A percentile compares a stretch with the other conserved stretches of the same genome.
Evolutionary conservation across 2,888 invertebrate species (phyloP).

Genomic region (Oithona nana): DNA sequence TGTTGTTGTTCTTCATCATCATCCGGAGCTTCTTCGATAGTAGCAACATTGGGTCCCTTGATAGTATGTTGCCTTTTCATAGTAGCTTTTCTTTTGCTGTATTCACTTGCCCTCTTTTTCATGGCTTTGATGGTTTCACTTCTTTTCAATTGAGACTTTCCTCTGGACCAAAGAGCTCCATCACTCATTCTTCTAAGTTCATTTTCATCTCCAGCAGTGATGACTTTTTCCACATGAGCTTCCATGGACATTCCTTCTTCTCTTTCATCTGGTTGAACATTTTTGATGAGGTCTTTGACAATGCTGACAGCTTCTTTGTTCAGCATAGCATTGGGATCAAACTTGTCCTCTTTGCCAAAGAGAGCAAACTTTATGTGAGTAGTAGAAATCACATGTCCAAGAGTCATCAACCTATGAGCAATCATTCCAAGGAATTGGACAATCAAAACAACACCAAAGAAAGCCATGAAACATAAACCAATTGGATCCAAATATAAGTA

Average conservation of each 20-base stretch:
- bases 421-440: slow-evolving; percentile 34
- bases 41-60: not conserved
- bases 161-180: not conserved
- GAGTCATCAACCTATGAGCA: slow-evolving; percentile 32
- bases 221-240: not conserved
- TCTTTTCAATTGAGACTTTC: not conserved
- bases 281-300: not conserved
- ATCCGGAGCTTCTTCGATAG: not conserved
- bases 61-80: not conserved
- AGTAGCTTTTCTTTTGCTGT: not conserved
- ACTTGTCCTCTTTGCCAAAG: not conserved
- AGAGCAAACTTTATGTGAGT: slow-evolving; percentile 26
- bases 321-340: not conserved
- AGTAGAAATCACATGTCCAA: slow-evolving; percentile 32
- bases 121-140: not conserved
- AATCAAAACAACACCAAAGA: slow-evolving; percentile 31
- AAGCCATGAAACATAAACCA: slow-evolving; percentile 31
- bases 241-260: not conserved
- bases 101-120: not conserved
- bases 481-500: slow-evolving; percentile 30
- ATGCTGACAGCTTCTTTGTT: not conserved
- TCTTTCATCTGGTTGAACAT: not conserved
- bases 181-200: not conserved
- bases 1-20: not conserved
- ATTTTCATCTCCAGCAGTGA: not conserved